These are phyloP conservation scores for Arbacia lixula DNA, from an alignment of 53 echinoderm and acorn worm species.

Conservation along the genomic window DNA sequence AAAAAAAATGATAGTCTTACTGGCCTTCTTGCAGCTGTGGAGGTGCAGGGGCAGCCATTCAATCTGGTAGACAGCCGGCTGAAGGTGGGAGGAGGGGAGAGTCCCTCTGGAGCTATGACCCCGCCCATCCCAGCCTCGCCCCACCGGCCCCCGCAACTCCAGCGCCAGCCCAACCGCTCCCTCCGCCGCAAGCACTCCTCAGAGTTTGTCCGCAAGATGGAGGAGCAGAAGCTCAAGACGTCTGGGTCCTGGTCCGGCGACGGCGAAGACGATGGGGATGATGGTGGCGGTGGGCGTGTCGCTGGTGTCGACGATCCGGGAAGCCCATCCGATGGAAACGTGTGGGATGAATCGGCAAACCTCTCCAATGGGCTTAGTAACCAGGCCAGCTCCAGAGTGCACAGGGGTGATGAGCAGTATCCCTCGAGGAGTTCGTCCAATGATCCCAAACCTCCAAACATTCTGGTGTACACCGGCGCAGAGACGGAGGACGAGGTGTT, in stretches of 20 bases:
- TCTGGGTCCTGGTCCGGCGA: slow-evolving; percentile 58
- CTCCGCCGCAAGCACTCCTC: slow-evolving; percentile 82
- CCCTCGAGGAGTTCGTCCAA: background rate
- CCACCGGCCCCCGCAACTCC: slow-evolving; percentile 26
- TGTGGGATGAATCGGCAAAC: background rate
- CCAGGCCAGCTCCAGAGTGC: background rate
- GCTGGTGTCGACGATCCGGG: background rate
- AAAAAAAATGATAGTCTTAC: too few species aligned
- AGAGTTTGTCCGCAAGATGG: slow-evolving; percentile 76
- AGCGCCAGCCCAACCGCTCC: slow-evolving; percentile 33
- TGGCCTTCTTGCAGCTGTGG: slow-evolving; percentile 76
- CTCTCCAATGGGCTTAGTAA: slow-evolving; percentile 21
- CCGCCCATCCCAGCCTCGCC: slow-evolving; percentile 47
- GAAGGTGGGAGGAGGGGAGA: slow-evolving; percentile 15
- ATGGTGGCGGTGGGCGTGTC: background rate
- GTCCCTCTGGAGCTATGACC: slow-evolving; percentile 28
- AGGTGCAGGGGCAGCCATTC: slow-evolving; percentile 83
- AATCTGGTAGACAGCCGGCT: slow-evolving; percentile 69
- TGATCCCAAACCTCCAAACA: slow-evolving; percentile 80
- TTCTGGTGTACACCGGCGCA: slow-evolving; percentile 78
- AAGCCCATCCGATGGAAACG: slow-evolving; percentile 33
- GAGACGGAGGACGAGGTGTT: slow-evolving; percentile 60
- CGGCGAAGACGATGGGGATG: slow-evolving; percentile 30
- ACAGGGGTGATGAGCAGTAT: slow-evolving; percentile 10
- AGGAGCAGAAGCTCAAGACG: slow-evolving; percentile 66